Conservation (phyloP, 2,797 vertebrate genomes). For the Perodicticus potto region DNA sequence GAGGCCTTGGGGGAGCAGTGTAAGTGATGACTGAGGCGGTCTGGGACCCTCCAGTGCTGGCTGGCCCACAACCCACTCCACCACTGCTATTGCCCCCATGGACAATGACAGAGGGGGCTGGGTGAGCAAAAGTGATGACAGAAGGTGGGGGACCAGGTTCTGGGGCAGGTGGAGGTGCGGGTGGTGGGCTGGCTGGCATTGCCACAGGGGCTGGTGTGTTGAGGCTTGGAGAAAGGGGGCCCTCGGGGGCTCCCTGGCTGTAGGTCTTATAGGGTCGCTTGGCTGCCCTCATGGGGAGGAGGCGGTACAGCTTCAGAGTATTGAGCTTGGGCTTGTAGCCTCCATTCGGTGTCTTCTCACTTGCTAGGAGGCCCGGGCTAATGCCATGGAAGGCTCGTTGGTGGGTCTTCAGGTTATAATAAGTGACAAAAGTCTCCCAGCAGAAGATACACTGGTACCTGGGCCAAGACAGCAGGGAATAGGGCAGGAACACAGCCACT, state of each 20-base stretch:
- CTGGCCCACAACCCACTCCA: slow-evolving; percentile 39
- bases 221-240: slow-evolving; percentile 86
- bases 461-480: slow-evolving; percentile 60
- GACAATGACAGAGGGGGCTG: slow-evolving; percentile 94
- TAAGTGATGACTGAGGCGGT: slow-evolving; percentile 89
- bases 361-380: slow-evolving; percentile 94
- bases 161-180: slow-evolving; percentile 84
- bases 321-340: slow-evolving; percentile 97
- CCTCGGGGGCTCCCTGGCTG: slow-evolving; percentile 90
- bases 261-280: slow-evolving; percentile 97
- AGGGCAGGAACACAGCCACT: slow-evolving; percentile 61
- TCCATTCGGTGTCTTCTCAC: slow-evolving; percentile 97
- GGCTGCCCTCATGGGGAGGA: slow-evolving; percentile 95
- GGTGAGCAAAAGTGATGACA: slow-evolving; percentile 94
- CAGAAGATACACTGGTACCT: slow-evolving; percentile 98
- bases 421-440: slow-evolving; percentile 97
- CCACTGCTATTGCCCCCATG: slow-evolving; percentile 83
- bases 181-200: slow-evolving; percentile 86
- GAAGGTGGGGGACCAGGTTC: slow-evolving; percentile 86
- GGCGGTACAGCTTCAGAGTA: slow-evolving; percentile 96
- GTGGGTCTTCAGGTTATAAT: slow-evolving; percentile 98
- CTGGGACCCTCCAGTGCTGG: slow-evolving; percentile 89
- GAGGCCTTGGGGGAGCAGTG: slow-evolving; percentile 78
- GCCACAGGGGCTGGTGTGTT: slow-evolving; percentile 86
- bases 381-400: slow-evolving; percentile 96